Conservation (phyloP, 1,140 invertebrate species). For the Zaprionus nigranus region DNA sequence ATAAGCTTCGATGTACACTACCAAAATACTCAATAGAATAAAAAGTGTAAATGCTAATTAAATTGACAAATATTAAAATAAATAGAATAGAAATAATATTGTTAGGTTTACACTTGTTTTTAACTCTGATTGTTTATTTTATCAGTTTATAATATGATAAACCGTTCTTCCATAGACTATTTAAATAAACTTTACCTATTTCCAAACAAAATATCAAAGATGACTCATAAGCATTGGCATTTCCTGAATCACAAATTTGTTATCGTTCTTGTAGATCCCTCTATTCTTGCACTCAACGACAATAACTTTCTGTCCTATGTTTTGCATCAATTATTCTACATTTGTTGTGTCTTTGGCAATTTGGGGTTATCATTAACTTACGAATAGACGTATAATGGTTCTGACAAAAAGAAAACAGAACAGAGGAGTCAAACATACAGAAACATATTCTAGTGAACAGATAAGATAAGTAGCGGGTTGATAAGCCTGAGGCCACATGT, state of each 20-base stretch:
- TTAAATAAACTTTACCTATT: background rate
- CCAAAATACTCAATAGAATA: too few relatives aligned
- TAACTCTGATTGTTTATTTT: background rate
- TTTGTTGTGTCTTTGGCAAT: constrained; percentile 44
- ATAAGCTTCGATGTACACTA: too few relatives aligned
- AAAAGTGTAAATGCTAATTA: too few relatives aligned
- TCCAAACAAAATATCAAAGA: background rate
- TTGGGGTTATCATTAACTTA: constrained; percentile 59
- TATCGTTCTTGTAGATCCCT: constrained; percentile 54
- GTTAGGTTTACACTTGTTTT: background rate
- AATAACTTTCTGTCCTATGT: constrained; percentile 11
- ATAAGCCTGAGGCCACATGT: constrained; percentile 31
- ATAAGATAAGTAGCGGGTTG: constrained; percentile 54
- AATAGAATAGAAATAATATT: background rate
- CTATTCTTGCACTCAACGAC: background rate
- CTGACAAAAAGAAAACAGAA: constrained; percentile 41
- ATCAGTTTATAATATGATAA: background rate
- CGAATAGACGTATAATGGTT: constrained; percentile 41
- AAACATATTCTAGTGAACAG: constrained; percentile 26
- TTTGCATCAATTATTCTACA: constrained; percentile 62
- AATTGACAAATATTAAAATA: background rate
- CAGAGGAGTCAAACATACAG: constrained; percentile 20
- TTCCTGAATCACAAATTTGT: constrained; percentile 39
- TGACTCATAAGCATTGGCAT: constrained; percentile 51
- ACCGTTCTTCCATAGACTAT: background rate